These are phyloP conservation scores for Diceros bicornis DNA, from an alignment of 2,797 vertebrate genomes.

Conservation along the genomic window DNA sequence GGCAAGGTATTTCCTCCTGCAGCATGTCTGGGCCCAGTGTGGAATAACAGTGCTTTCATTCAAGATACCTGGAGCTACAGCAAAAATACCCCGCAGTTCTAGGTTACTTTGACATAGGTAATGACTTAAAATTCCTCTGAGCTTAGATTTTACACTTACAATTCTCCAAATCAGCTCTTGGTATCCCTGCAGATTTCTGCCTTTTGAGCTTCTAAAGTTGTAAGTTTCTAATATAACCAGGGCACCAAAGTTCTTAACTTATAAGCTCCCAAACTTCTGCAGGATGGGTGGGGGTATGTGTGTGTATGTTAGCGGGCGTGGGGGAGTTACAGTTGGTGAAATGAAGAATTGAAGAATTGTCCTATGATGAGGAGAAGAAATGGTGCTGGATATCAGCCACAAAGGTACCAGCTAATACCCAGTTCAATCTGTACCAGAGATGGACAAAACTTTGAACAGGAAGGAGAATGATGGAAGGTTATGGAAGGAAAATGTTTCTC, in stretches of 20 bases:
- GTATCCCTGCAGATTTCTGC: slow-evolving; percentile 46
- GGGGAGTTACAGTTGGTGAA: background rate
- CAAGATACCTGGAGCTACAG: background rate
- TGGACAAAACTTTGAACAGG: background rate
- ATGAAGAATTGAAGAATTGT: background rate
- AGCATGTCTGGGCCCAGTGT: background rate
- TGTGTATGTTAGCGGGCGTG: background rate
- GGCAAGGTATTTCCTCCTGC: background rate
- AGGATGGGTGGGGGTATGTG: background rate
- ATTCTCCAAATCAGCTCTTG: slow-evolving; percentile 66
- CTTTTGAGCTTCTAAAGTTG: slow-evolving; percentile 50
- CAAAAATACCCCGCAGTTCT: slow-evolving; percentile 28
- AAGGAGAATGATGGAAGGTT: background rate
- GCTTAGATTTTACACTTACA: slow-evolving; percentile 29
- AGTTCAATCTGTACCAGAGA: background rate
- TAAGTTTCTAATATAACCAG: slow-evolving; percentile 17
- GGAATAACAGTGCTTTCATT: background rate
- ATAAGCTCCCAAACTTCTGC: background rate
- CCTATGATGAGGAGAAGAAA: background rate
- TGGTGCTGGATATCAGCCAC: background rate
- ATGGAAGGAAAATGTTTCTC: background rate
- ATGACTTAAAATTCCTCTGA: slow-evolving; percentile 69
- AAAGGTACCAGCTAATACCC: background rate
- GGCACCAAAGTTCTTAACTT: background rate
- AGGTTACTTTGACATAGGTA: slow-evolving; percentile 71